A percentile compares a stretch with the other conserved stretches of the same genome.
Evolutionary conservation across 2,797 vertebrate genomes (phyloP).

Genomic region (Sternotherus odoratus): DNA sequence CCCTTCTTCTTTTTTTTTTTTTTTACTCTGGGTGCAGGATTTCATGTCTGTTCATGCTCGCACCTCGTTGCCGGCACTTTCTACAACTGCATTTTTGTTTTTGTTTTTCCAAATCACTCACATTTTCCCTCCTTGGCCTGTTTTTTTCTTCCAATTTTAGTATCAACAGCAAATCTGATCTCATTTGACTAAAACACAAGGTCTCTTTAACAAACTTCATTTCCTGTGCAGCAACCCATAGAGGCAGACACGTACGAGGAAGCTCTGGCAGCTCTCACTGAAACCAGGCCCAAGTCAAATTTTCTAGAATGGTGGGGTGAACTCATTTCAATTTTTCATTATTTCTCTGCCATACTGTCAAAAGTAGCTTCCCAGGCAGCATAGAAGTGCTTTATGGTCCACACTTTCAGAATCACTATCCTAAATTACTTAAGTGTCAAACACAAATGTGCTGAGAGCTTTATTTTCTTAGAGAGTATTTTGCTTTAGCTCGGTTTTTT

Average conservation of each 20-base stretch:
- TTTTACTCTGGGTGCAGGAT: rapidly evolving
- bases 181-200: background rate
- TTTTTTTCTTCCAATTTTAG: background rate
- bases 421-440: conserved; percentile 30
- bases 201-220: background rate
- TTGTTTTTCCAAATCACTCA: background rate
- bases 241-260: conserved; percentile 12
- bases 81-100: background rate
- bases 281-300: conserved; percentile 34
- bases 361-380: conserved; percentile 12
- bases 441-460: background rate
- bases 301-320: background rate
- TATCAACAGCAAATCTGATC: background rate
- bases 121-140: background rate
- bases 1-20: background rate
- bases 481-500: background rate
- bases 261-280: conserved; percentile 8
- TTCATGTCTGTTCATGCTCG: background rate
- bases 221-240: background rate
- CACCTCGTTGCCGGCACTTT: background rate
- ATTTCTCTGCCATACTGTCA: background rate
- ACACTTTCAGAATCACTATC: background rate
- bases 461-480: background rate
- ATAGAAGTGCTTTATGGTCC: conserved; percentile 10
- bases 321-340: conserved; percentile 45